Base-by-base conservation (phyloP, 2,888 invertebrate genomes). In the Meloe dianella region DNA sequence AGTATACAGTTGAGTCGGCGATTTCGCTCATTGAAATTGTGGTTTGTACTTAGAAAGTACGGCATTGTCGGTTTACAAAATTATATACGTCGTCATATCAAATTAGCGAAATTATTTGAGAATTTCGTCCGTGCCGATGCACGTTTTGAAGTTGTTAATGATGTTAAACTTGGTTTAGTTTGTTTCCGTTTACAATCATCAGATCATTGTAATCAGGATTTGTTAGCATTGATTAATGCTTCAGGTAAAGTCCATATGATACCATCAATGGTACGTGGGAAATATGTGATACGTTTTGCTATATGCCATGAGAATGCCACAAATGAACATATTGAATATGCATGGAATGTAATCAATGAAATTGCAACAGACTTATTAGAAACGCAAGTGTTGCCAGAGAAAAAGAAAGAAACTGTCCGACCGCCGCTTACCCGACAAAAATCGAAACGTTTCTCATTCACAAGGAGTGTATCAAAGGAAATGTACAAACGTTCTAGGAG, bases 191-290 rank as follows among this genome's bases (percentile, higher is more conserved):
- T 94, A 8, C 87, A 88, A 80, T 90, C 90, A 65, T 86, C 87
- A 27, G 93, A 95, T 79, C 64, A 72, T 12, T 83, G 91, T 9
- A 95, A 95, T 77, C 91, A 93, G 79, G 89, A 90, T 66, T 84
- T 96, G 7, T 80, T 95, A 64, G 92, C 93, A 0, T 87, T 89
- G 62, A 90, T 96, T 72, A 96, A 96, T 80, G 92, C 92, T 20
- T 92, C 92, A 0, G 94, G 94, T 0, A 90, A 91, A 77, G 86
- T 95, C 62, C 94, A 95, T 83, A 94, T 96, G 94, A 93, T 94
- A 57, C 94, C 94, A 0, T 91, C 93, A 0, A 88, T 91, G 75
- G 88, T 94, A 1, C 90, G 89, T 81, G 90, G 90, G 60, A 89
- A 90, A 80, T 94, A 92, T 80, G 89, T 91, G 38, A 88, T 83